These are phyloP conservation scores for Caranx ignobilis DNA, from an alignment of 2,113 vertebrate genomes.

Conservation along the genomic window DNA sequence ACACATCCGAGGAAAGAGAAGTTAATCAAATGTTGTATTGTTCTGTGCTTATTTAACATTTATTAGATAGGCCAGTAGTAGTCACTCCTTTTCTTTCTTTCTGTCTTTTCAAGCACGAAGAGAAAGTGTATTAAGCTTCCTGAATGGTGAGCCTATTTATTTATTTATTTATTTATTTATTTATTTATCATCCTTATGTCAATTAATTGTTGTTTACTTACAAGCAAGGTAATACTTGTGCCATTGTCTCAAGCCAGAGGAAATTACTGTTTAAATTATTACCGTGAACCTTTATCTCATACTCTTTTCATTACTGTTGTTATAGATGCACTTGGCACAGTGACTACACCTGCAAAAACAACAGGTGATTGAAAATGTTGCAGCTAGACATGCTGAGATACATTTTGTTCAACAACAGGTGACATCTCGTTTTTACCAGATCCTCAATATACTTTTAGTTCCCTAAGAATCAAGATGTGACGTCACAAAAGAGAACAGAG, in stretches of 20 bases:
- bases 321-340: conserved; percentile 56
- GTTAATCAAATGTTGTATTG: not conserved
- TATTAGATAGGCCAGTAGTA: not conserved
- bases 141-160: conserved; percentile 61
- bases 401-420: not conserved
- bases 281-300: not conserved
- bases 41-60: not conserved
- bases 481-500: conserved; percentile 7
- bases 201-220: not conserved
- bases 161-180: not conserved
- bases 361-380: conserved; percentile 54
- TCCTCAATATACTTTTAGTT: conserved; percentile 48
- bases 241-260: not conserved
- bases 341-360: conserved; percentile 14
- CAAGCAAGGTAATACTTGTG: not conserved
- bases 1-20: not conserved
- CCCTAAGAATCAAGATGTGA: not conserved
- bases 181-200: not conserved
- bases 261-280: not conserved
- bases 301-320: conserved; percentile 8
- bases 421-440: conserved; percentile 15
- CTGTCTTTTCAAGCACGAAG: conserved; percentile 45
- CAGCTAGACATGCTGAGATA: not conserved
- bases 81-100: not conserved
- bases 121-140: conserved; percentile 66